A percentile compares a stretch with the other conserved stretches of the same genome.
Conservation (phyloP, 2,113 vertebrate genomes). For the Spea multiplicata region DNA sequence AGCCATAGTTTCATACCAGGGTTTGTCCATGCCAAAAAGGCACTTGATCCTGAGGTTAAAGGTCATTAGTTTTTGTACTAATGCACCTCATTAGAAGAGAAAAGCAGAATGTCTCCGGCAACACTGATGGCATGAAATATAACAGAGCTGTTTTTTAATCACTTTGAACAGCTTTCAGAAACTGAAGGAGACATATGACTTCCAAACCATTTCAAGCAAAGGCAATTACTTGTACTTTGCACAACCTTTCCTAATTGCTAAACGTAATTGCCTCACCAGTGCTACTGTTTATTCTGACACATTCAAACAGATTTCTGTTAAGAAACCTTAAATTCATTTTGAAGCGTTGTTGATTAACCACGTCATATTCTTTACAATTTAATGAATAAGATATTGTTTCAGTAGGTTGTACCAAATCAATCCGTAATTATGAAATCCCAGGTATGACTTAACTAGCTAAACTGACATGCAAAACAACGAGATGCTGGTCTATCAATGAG, state of each 20-base stretch:
- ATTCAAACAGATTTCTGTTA: slow-evolving; percentile 5
- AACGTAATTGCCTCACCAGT: slow-evolving; percentile 15
- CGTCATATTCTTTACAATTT: neutral
- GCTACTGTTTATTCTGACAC: slow-evolving; percentile 39
- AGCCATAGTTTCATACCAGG: slow-evolving; percentile 63
- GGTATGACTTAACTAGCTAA: neutral
- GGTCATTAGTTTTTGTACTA: slow-evolving; percentile 66
- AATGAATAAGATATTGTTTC: slow-evolving; percentile 3
- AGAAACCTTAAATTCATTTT: slow-evolving; percentile 5
- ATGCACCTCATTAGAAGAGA: slow-evolving; percentile 66
- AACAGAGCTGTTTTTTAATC: slow-evolving; percentile 57
- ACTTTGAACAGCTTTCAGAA: slow-evolving; percentile 44
- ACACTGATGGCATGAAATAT: slow-evolving; percentile 54
- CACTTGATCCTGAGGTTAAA: slow-evolving; percentile 68
- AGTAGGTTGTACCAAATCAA: neutral
- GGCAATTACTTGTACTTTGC: slow-evolving; percentile 17
- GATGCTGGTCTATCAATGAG: too few relatives aligned
- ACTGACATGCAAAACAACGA: too few relatives aligned
- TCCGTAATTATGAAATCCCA: neutral
- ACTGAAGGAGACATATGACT: neutral
- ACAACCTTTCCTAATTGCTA: slow-evolving; percentile 19
- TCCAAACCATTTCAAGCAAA: slow-evolving; percentile 28
- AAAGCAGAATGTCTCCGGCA: slow-evolving; percentile 57
- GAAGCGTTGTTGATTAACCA: neutral
- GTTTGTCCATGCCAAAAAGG: slow-evolving; percentile 60